Evolutionary conservation across 2,113 vertebrate genomes (phyloP).

Genomic region (Colius striatus): DNA sequence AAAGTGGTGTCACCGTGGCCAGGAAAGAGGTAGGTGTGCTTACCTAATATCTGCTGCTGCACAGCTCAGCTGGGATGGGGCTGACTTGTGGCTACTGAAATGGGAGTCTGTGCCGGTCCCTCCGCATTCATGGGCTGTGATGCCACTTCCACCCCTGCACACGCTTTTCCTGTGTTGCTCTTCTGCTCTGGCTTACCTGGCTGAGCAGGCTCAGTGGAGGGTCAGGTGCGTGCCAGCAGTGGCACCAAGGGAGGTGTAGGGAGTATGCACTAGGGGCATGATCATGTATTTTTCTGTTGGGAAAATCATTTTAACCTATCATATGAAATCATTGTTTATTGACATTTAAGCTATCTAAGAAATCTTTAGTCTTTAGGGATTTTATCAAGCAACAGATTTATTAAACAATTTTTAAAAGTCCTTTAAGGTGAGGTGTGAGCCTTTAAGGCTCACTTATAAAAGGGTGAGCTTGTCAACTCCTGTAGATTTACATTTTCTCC

Average conservation of each 20-base stretch:
- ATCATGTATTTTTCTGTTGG: background rate
- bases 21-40: accelerated
- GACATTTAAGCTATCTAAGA: background rate
- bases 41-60: background rate
- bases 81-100: background rate
- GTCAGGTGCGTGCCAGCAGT: background rate
- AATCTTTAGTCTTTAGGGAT: background rate
- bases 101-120: background rate
- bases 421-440: background rate
- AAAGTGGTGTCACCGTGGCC: accelerated
- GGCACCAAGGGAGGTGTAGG: background rate
- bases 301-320: background rate
- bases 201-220: background rate
- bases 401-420: background rate
- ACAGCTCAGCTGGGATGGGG: background rate
- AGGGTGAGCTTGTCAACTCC: background rate
- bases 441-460: no score
- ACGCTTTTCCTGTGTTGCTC: background rate
- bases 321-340: background rate
- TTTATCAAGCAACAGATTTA: background rate
- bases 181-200: background rate
- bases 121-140: accelerated
- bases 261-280: accelerated
- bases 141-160: accelerated
- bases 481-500: background rate